Evolutionary conservation across 2,888 invertebrate species (phyloP), one percentile per base, ranked within the genome.

Genomic region (Sicus ferrugineus): DNA sequence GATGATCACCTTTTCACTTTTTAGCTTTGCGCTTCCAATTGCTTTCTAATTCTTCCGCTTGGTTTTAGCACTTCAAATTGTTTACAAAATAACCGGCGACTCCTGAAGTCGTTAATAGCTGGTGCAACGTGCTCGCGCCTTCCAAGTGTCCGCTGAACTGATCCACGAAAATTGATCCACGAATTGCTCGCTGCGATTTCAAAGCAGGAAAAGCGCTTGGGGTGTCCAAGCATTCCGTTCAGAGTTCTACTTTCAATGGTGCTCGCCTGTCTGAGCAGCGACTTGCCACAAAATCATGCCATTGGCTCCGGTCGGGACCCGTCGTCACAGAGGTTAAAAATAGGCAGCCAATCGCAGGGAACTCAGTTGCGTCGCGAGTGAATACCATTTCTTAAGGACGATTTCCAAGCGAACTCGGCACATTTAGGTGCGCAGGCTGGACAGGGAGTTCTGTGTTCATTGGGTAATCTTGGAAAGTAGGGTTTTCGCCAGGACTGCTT

Each of bases 321-420:
- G 14, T 1, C 34, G 6, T 59, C 21, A 38, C 19, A 42, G 7
- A 54, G 5, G 46, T 38, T 66, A 56, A 54, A 66, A 66, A 66
- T 66, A 66, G 54, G 23, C 26, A 54, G n/a, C 65, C 65, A 66
- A 66, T 66, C 26, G 28, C 21, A 21, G 48, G 19, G 26, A 3
- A 30, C 16, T 16, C 14, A 42, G 34, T 34, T 34, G 46, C 46
- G 21, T 52, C 21, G 23, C 28, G 16, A 9, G 28, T 54, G 54
- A 54, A 28, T 54, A 14, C 14, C 11, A 28, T 28, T 54, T 54
- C 54, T n/a, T n/a, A n/a, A n/a, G n/a, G n/a, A n/a, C n/a, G n/a
- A n/a, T n/a, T n/a, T n/a, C n/a, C n/a, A n/a, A n/a, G n/a, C n/a
- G n/a, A n/a, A n/a, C n/a, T n/a, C n/a, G n/a, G n/a, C n/a, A n/a